phyloP scores from a whole-genome alignment of 2,797 vertebrate genomes.

The Bradypodion ventrale region DNA sequence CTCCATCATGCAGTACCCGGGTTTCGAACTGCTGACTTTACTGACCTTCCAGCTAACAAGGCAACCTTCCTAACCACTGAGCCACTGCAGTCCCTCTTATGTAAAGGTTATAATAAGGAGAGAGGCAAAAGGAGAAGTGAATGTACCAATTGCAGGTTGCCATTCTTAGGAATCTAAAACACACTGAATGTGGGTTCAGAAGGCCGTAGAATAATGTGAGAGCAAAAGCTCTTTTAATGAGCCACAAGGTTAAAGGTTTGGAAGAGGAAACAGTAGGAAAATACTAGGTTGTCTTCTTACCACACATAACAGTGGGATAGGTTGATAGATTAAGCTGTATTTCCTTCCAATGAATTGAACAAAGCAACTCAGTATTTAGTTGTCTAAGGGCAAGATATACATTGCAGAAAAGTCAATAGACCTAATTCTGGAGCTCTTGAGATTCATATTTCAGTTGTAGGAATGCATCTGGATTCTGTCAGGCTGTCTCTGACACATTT shows the following conservation, averaged over 20 bases:
- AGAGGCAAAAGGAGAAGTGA: background rate
- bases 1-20: too few species aligned
- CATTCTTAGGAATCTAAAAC: background rate
- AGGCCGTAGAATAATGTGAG: background rate
- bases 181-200: background rate
- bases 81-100: too few species aligned
- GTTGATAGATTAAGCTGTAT: background rate
- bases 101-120: background rate
- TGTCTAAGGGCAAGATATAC: background rate
- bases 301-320: background rate
- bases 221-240: background rate
- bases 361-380: background rate
- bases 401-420: background rate
- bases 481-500: too few species aligned
- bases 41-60: too few species aligned
- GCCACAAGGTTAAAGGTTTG: background rate
- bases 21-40: too few species aligned
- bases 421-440: too few species aligned
- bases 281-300: background rate
- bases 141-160: background rate
- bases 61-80: too few species aligned
- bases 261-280: background rate
- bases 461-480: too few species aligned
- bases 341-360: background rate
- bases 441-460: background rate